Evolutionary conservation across 2,888 invertebrate species (phyloP).

Genomic region (Choreutis nemorana): DNA sequence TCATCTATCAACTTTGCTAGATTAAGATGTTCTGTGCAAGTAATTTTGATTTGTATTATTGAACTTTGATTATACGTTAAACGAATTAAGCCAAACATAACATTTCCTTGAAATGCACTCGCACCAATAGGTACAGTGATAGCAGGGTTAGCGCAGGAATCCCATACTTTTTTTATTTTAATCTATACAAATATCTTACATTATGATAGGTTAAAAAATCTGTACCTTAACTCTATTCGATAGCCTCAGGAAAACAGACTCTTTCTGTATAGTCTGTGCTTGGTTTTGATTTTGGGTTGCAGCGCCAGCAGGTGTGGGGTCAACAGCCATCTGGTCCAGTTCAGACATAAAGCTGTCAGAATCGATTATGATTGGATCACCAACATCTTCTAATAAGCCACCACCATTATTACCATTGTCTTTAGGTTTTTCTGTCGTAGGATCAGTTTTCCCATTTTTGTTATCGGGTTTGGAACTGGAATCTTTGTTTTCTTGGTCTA

Average conservation of each 20-base stretch:
- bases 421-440: constrained; percentile 32
- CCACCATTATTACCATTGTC: constrained; percentile 19
- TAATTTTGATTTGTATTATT: neutral
- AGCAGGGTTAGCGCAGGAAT: too few relatives aligned
- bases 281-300: constrained; percentile 33
- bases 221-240: constrained; percentile 93
- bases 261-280: constrained; percentile 72
- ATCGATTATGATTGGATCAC: constrained; percentile 44
- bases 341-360: constrained; percentile 62
- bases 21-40: neutral
- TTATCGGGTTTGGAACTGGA: constrained; percentile 21
- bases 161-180: too few relatives aligned
- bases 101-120: too few relatives aligned
- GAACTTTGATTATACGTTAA: neutral
- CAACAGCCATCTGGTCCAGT: constrained; percentile 57
- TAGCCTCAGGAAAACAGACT: constrained; percentile 94
- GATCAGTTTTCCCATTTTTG: constrained; percentile 34
- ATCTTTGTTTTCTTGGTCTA: constrained; percentile 32
- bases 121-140: too few relatives aligned
- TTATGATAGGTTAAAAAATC: constrained; percentile 9
- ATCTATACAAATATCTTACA: too few relatives aligned
- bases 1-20: neutral
- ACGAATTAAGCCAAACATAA: constrained; percentile 2
- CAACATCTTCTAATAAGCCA: constrained; percentile 38
- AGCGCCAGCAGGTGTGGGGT: constrained; percentile 43